Conservation (phyloP, 2,113 vertebrate genomes). For the Hemicordylus capensis region DNA sequence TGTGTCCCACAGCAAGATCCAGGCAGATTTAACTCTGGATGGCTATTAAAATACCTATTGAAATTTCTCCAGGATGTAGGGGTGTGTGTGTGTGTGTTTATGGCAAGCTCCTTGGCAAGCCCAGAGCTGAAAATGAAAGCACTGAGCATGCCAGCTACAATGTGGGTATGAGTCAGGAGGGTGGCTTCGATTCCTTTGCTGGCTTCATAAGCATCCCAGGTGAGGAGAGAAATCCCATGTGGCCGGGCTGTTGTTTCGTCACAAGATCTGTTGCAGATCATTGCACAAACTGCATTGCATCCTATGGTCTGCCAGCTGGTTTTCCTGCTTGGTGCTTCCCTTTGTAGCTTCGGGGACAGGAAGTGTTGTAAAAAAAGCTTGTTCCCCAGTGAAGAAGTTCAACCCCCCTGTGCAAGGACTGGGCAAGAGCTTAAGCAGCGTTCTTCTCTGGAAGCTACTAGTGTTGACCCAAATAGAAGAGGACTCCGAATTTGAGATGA, state of each 20-base stretch:
- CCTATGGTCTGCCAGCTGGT: background rate
- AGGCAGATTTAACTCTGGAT: background rate
- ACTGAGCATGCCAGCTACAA: background rate
- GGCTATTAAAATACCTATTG: background rate
- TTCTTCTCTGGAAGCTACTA: background rate
- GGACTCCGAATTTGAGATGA: too few relatives aligned
- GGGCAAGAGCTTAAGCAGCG: background rate
- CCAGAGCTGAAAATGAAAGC: background rate
- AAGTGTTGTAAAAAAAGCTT: background rate
- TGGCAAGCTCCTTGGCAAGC: background rate
- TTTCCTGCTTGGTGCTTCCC: background rate
- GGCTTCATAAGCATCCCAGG: too few relatives aligned
- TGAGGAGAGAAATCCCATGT: background rate
- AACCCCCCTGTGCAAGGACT: background rate
- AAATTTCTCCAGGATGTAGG: background rate
- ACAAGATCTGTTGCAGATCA: background rate
- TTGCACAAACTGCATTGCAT: background rate
- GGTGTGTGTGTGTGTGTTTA: background rate
- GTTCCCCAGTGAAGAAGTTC: background rate
- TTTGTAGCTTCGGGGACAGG: background rate
- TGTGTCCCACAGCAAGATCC: background rate
- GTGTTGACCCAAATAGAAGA: too few relatives aligned
- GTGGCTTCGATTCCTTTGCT: too few relatives aligned
- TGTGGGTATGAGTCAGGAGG: background rate
- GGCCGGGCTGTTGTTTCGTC: background rate